Conservation (phyloP, 2,113 vertebrate species). For the Oryzias melastigma region DNA sequence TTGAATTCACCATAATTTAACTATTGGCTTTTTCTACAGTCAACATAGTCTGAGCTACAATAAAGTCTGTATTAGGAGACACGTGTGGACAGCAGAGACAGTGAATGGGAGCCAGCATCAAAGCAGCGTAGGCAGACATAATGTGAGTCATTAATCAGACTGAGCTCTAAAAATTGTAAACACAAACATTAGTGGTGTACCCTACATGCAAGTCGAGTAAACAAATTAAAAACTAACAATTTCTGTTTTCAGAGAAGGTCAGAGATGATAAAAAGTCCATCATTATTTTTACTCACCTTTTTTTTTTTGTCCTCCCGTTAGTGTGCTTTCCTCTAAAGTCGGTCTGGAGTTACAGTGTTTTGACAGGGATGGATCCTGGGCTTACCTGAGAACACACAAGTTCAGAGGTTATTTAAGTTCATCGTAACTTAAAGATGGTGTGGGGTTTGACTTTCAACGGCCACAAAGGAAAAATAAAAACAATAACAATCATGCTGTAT, state of each 20-base stretch:
- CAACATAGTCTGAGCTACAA: not conserved
- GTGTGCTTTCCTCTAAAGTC: conserved; percentile 12
- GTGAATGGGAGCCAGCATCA: not conserved
- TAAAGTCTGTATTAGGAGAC: not conserved
- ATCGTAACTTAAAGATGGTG: conserved; percentile 20
- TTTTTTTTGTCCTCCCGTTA: conserved; percentile 39
- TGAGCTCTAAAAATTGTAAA: not conserved
- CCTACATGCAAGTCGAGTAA: not conserved
- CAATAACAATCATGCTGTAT: not conserved
- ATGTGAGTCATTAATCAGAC: not conserved
- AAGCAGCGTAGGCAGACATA: not conserved
- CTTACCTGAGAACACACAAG: conserved; percentile 53
- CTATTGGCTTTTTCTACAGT: too few species aligned
- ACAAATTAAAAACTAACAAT: not conserved
- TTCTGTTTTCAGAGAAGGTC: too few species aligned
- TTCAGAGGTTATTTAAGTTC: conserved; percentile 30
- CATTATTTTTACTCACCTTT: conserved; percentile 41
- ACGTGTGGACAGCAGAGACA: not conserved
- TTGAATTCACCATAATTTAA: too few species aligned
- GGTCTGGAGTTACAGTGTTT: conserved; percentile 33
- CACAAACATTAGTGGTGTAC: not conserved
- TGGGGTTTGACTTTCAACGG: conserved; percentile 14
- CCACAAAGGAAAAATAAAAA: not conserved
- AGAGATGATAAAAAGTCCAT: too few species aligned
- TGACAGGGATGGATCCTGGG: conserved; percentile 30